Percentiles rank a stretch among this genome's conserved stretches.
These are phyloP conservation scores for Stigmatopora argus DNA, from an alignment of 2,113 vertebrate species.

Conservation along the genomic window DNA sequence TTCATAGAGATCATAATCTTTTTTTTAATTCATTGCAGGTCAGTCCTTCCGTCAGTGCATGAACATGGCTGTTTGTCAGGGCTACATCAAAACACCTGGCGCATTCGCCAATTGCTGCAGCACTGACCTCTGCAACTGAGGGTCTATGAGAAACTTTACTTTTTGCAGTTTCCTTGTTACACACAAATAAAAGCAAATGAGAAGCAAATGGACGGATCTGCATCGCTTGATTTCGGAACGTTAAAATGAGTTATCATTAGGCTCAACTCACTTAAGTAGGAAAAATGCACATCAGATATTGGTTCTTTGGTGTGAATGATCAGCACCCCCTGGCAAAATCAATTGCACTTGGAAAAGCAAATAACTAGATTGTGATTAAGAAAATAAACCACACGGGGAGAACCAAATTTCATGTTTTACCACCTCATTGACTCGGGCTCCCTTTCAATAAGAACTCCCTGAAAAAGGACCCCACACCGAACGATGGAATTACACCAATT, in stretches of 20 bases:
- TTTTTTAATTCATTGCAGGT: slow-evolving; percentile 4
- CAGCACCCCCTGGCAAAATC: background rate
- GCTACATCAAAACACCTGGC: slow-evolving; percentile 25
- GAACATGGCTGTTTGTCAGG: slow-evolving; percentile 35
- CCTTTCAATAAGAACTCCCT: slow-evolving; percentile 37
- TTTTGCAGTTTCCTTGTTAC: background rate
- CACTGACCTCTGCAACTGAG: slow-evolving; percentile 52
- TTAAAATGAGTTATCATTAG: background rate
- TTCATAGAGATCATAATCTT: background rate
- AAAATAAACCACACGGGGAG: slow-evolving; percentile 12
- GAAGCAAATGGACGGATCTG: too few species aligned
- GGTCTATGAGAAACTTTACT: background rate
- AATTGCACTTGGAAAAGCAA: background rate
- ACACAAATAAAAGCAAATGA: background rate
- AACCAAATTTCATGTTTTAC: slow-evolving; percentile 31
- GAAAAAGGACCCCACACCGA: slow-evolving; percentile 43
- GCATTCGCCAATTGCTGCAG: slow-evolving; percentile 20
- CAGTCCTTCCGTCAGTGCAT: slow-evolving; percentile 39
- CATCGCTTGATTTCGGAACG: background rate
- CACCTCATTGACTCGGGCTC: slow-evolving; percentile 38
- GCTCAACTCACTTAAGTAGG: background rate
- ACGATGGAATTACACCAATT: slow-evolving; percentile 37
- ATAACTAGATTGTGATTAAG: background rate
- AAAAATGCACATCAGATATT: background rate
- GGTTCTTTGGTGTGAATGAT: background rate